Conservation (phyloP, 2,797 vertebrate genomes). For the Molothrus ater region DNA sequence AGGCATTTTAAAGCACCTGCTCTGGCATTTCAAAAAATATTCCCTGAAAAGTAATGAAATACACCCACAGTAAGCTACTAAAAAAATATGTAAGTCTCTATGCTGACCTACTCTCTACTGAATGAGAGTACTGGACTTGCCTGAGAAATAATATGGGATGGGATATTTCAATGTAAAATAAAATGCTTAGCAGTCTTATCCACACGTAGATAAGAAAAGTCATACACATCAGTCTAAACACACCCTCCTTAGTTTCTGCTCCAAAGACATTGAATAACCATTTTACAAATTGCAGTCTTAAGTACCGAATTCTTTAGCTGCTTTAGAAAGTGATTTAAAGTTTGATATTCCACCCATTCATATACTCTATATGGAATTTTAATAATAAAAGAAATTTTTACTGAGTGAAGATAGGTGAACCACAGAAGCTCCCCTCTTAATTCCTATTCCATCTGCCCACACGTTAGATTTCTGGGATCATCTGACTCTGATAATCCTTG, state of each 20-base stretch:
- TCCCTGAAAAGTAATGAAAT: slow-evolving; percentile 54
- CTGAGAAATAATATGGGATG: background rate
- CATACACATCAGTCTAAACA: background rate
- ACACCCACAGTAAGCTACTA: slow-evolving; percentile 1
- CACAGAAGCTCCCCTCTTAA: background rate
- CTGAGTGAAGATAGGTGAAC: background rate
- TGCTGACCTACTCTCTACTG: background rate
- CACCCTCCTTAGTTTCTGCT: background rate
- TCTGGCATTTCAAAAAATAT: slow-evolving; percentile 68
- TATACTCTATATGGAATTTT: background rate
- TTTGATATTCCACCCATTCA: background rate
- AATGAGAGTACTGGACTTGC: background rate
- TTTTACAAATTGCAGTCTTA: background rate
- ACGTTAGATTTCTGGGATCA: background rate
- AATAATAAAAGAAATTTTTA: background rate
- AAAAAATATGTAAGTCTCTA: background rate
- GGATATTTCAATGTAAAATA: background rate
- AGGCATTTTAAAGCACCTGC: slow-evolving; percentile 68
- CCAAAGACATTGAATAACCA: background rate
- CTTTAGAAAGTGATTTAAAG: background rate
- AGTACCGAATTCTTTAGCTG: background rate
- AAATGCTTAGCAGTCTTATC: background rate
- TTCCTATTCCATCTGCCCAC: background rate
- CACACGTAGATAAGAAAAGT: background rate
- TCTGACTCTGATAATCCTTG: background rate